Conservation (phyloP, 2,113 vertebrate species). For the Sander vitreus region DNA sequence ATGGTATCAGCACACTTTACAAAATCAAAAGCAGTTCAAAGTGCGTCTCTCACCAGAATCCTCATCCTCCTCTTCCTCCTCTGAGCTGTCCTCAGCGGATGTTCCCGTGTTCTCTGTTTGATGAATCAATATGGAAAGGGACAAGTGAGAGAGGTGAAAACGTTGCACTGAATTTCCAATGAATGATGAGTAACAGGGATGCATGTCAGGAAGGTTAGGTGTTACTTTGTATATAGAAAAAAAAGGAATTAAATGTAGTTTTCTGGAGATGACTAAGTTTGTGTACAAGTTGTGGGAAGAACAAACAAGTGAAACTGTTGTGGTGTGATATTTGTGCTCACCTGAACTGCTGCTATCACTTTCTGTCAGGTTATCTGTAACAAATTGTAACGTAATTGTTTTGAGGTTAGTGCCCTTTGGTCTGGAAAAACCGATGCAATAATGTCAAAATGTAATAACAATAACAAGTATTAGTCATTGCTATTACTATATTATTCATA, state of each 20-base stretch:
- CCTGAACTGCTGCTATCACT: slow-evolving; percentile 78
- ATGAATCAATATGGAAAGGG: neutral
- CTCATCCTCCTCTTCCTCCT: slow-evolving; percentile 65
- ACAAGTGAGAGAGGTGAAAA: neutral
- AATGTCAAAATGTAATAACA: neutral
- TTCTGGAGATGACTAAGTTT: neutral
- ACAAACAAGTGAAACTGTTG: neutral
- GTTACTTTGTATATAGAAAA: neutral
- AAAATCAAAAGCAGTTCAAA: neutral
- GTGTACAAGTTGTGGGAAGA: neutral
- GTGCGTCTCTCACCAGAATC: slow-evolving; percentile 66
- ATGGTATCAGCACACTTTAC: neutral
- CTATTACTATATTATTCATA: neutral
- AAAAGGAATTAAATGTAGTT: neutral
- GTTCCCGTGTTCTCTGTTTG: slow-evolving; percentile 69
- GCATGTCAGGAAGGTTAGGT: neutral
- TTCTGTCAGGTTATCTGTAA: slow-evolving; percentile 74
- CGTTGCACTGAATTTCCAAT: neutral
- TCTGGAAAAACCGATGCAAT: neutral
- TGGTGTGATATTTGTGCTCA: slow-evolving; percentile 25
- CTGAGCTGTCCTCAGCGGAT: slow-evolving; percentile 79
- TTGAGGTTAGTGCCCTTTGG: slow-evolving; percentile 1
- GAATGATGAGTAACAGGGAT: slow-evolving; percentile 3
- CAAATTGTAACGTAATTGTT: slow-evolving; percentile 1
- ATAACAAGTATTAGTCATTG: neutral